Evolutionary conservation across 2,797 vertebrate genomes (phyloP), one percentile per base, ranked within the genome.

Genomic region (Pagetopsis macropterus): DNA sequence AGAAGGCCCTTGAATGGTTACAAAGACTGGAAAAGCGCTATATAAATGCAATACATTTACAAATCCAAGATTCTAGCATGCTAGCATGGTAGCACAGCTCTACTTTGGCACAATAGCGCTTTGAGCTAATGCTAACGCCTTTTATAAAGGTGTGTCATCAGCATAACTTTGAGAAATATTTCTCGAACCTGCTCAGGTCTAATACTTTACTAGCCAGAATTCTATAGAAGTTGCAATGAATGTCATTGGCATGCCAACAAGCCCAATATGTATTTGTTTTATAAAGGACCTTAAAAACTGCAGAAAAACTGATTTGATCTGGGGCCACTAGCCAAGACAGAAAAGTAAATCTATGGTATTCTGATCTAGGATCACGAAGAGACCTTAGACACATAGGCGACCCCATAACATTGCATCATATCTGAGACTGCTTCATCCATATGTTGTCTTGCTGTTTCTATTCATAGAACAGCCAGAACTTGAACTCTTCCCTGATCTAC

Each of bases 381-480:
- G 59, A 78, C 55, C 60, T 82, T 52, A 68, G 78, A 83, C 73
- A 82, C 82, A 80, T 65, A 69, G 44, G 50, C 54, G 60, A 78
- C 84, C 64, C 68, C 16, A 3, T 81, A 66, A 79, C 76, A 76
- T 49, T 51, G 57, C 23, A 46, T 61, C 60, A 73, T 41, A 84
- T 87, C 76, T 77, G 54, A 79, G 54, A 70, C 48, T 14, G 64
- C 82, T 82, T 88, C 79, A 85, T 87, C 83, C 82, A 90, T 87
- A 87, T 87, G 84, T 89, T 87, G 56, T 70, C 78, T 37, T 81
- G 76, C 75, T 64, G 75, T 73, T 76, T 84, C 91, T 94, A 93
- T 93, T 94, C 87, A 89, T 93, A 89, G 86, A 74, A 65, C 65
- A 49, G n/a, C 33, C 72, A 87, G 84, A 90, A 93, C 89, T 75